A percentile compares a stretch with the other conserved stretches of the same genome.
Evolutionary conservation across 92 coral and sea anemone genomes (phyloP).

Genomic region (Phenganax subtilis): DNA sequence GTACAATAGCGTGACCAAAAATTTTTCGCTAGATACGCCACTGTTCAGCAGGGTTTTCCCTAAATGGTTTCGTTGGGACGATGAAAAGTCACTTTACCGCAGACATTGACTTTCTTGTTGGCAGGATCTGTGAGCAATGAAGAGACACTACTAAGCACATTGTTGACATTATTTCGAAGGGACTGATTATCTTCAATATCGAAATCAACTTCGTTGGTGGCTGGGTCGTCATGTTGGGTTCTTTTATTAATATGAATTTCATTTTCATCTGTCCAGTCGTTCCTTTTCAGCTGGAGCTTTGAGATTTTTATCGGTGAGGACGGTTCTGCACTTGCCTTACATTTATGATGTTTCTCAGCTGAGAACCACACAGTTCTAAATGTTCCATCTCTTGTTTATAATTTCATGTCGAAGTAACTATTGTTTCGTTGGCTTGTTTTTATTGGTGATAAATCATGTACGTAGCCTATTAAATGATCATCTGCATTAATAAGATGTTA

Average conservation of each 20-base stretch:
- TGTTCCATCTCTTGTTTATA: constrained; percentile 21
- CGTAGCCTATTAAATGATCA: constrained; percentile 31
- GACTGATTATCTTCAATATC: not conserved
- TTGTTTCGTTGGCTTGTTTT: constrained; percentile 34
- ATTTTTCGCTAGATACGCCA: too few relatives aligned
- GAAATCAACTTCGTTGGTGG: not conserved
- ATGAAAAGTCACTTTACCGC: constrained; percentile 6
- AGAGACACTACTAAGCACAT: not conserved
- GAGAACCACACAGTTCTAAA: constrained; percentile 32
- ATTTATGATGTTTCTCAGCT: constrained; percentile 41
- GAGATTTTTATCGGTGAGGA: constrained; percentile 21
- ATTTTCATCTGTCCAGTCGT: constrained; percentile 25
- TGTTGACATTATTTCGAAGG: not conserved
- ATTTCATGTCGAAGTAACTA: constrained; percentile 30
- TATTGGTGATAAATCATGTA: constrained; percentile 14
- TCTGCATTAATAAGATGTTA: not conserved
- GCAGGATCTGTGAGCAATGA: not conserved
- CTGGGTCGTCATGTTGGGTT: not conserved
- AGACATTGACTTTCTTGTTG: constrained; percentile 20
- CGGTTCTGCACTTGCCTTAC: constrained; percentile 35
- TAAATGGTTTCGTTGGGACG: constrained; percentile 1
- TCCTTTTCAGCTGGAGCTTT: constrained; percentile 18
- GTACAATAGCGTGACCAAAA: too few relatives aligned
- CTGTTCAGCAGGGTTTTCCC: constrained; percentile 9
- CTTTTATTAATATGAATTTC: constrained; percentile 29